Evolutionary conservation across 2,797 vertebrate species (phyloP).

Genomic region (Artibeus jamaicensis): DNA sequence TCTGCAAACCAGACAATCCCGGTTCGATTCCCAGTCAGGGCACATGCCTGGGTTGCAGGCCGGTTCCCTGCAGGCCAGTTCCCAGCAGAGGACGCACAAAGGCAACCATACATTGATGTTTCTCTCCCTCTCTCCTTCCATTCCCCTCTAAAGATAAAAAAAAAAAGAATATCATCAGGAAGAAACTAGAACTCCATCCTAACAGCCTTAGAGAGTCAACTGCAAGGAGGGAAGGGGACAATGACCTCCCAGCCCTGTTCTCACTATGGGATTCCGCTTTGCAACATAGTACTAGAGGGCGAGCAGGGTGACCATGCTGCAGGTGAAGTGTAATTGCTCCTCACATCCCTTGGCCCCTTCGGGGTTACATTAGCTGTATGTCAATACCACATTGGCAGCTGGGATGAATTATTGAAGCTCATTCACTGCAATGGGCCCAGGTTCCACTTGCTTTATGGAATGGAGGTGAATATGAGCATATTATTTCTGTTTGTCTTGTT

Average conservation of each 20-base stretch:
- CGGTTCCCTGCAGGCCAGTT: too few species aligned
- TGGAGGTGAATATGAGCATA: slow-evolving; percentile 56
- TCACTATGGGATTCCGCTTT: slow-evolving; percentile 21
- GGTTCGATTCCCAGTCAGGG: too few species aligned
- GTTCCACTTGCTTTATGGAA: slow-evolving; percentile 52
- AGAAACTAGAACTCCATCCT: neutral
- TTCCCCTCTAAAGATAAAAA: too few species aligned
- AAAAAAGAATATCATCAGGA: slow-evolving; percentile 22
- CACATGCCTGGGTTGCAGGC: too few species aligned
- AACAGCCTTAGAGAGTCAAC: slow-evolving; percentile 28
- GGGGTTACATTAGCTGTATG: slow-evolving; percentile 70
- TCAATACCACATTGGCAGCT: slow-evolving; percentile 62
- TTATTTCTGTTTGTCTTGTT: slow-evolving; percentile 63
- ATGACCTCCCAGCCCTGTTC: neutral
- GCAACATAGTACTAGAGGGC: neutral
- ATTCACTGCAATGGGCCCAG: slow-evolving; percentile 50
- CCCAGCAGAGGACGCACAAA: too few species aligned
- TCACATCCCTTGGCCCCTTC: slow-evolving; percentile 11
- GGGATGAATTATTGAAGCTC: slow-evolving; percentile 73
- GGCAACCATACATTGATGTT: too few species aligned
- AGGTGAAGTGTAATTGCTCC: slow-evolving; percentile 54
- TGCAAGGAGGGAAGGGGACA: neutral
- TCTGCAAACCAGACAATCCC: too few species aligned
- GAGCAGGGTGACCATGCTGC: neutral
- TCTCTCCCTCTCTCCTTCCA: too few species aligned